phyloP scores from a whole-genome alignment of 2,113 vertebrate species.

The Solenodon paradoxus region DNA sequence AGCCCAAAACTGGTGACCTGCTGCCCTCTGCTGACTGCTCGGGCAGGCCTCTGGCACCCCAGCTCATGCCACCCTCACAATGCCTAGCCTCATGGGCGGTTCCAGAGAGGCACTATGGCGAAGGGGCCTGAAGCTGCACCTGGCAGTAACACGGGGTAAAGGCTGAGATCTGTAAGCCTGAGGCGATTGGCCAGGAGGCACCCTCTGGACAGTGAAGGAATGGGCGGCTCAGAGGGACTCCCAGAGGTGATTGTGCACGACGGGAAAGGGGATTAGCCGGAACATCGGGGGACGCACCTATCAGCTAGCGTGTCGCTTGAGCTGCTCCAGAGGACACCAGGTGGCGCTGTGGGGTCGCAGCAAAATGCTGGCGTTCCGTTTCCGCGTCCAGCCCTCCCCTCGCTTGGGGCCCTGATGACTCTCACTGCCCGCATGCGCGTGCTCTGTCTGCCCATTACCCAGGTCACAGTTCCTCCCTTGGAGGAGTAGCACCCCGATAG shows the following conservation, averaged over 20 bases:
- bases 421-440: background rate
- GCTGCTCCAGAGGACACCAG: background rate
- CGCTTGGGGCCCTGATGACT: rapidly evolving
- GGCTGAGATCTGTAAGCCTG: background rate
- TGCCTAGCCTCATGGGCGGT: too few relatives aligned
- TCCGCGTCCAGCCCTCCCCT: too few relatives aligned
- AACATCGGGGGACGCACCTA: too few relatives aligned
- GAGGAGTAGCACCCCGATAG: background rate
- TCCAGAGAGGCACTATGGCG: rapidly evolving
- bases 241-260: rapidly evolving
- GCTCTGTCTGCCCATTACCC: too few relatives aligned
- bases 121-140: too few relatives aligned
- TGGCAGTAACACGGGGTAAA: background rate
- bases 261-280: too few relatives aligned
- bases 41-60: background rate
- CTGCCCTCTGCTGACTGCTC: slow-evolving; percentile 63
- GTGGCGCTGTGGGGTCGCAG: slow-evolving; percentile 36
- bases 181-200: background rate
- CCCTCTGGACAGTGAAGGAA: background rate
- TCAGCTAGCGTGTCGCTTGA: rapidly evolving
- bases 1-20: background rate
- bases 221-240: rapidly evolving
- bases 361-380: background rate
- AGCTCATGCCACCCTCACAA: too few relatives aligned
- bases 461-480: background rate